Percentiles rank a stretch among this genome's conserved stretches.
Evolutionary conservation across 2,113 vertebrate genomes (phyloP).

Genomic region (Paramormyrops kingsleyae): DNA sequence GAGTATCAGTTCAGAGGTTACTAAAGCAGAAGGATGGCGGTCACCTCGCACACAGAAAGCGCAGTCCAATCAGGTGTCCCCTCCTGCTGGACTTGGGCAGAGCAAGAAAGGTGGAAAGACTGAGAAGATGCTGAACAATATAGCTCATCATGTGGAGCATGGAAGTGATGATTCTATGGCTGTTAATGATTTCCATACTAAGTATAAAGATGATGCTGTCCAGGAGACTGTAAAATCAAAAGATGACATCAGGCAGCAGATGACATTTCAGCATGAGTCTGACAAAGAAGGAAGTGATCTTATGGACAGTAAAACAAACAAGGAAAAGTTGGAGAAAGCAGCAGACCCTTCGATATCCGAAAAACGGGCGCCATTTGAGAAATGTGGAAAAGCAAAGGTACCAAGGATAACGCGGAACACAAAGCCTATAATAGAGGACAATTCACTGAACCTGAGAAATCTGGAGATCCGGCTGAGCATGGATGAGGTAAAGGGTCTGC

Average conservation of each 20-base stretch:
- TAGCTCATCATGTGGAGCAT: slow-evolving; percentile 53
- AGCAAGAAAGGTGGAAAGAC: slow-evolving; percentile 72
- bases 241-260: slow-evolving; percentile 43
- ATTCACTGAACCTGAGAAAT: slow-evolving; percentile 72
- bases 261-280: slow-evolving; percentile 17
- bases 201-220: slow-evolving; percentile 41
- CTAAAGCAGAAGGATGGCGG: slow-evolving; percentile 58
- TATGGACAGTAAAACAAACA: slow-evolving; percentile 44
- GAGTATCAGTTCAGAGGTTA: slow-evolving; percentile 59
- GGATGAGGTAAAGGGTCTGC: slow-evolving; percentile 67
- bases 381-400: slow-evolving; percentile 67
- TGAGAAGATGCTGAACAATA: slow-evolving; percentile 53
- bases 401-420: slow-evolving; percentile 65
- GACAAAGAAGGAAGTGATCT: slow-evolving; percentile 47
- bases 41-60: slow-evolving; percentile 60
- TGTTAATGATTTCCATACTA: slow-evolving; percentile 37
- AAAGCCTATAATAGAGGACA: slow-evolving; percentile 56
- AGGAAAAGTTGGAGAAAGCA: slow-evolving; percentile 46
- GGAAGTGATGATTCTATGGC: slow-evolving; percentile 40
- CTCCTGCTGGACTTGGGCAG: slow-evolving; percentile 42
- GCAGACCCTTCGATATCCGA: slow-evolving; percentile 42
- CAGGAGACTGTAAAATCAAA: slow-evolving; percentile 51
- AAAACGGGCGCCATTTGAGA: slow-evolving; percentile 64
- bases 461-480: slow-evolving; percentile 71
- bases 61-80: slow-evolving; percentile 45